Evolutionary conservation across 1,140 invertebrate genomes (phyloP).

Genomic region (silkworm (Bombyx mori)): DNA sequence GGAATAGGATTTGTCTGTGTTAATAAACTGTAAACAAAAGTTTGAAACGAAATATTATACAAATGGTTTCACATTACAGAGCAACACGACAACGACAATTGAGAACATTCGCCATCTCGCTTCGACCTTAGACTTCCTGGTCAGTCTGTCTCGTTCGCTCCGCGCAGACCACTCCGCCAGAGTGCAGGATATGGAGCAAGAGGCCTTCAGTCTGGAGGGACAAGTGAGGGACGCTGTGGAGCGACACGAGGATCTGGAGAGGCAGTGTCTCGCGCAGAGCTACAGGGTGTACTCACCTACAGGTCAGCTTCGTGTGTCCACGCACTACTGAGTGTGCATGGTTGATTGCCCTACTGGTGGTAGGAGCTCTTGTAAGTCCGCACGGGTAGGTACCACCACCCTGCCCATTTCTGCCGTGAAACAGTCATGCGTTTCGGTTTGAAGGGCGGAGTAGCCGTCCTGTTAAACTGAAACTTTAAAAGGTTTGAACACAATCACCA

Average conservation of each 20-base stretch:
- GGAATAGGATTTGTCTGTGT: no score
- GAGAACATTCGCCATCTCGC: slow-evolving; percentile 13
- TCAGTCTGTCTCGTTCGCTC: not conserved
- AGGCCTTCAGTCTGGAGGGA: slow-evolving; percentile 1
- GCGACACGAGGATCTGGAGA: slow-evolving; percentile 27
- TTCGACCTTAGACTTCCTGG: not conserved
- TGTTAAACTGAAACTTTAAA: no score
- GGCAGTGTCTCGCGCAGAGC: slow-evolving; percentile 54
- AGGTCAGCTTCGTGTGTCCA: slow-evolving; percentile 26
- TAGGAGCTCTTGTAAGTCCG: no score
- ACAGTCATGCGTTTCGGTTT: no score
- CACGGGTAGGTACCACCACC: no score
- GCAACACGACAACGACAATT: slow-evolving; percentile 11
- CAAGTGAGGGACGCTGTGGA: slow-evolving; percentile 21
- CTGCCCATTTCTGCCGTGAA: no score
- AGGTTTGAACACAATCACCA: no score
- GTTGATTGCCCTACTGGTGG: no score
- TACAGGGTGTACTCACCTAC: slow-evolving; percentile 62
- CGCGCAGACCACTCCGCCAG: not conserved
- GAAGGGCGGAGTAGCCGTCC: no score
- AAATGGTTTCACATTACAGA: slow-evolving; percentile 11
- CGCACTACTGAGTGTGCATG: not conserved
- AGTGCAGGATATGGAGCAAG: not conserved
- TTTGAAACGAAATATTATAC: no score
- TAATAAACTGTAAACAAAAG: no score